Evolutionary conservation across 2,888 invertebrate genomes (phyloP).

Genomic region (Campopleginae sp.): DNA sequence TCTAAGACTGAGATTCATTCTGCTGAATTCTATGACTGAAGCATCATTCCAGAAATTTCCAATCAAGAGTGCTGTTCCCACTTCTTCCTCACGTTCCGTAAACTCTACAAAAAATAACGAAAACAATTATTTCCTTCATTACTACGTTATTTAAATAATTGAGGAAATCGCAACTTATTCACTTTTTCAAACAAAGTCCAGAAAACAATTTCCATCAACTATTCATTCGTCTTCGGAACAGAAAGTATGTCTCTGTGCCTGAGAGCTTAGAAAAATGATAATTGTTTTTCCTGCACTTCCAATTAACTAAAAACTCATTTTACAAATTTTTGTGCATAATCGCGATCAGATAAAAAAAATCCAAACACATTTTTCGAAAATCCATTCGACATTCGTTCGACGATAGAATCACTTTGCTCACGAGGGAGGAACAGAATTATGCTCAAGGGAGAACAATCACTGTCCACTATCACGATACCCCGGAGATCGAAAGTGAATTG

Average conservation of each 20-base stretch:
- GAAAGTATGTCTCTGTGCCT: background rate
- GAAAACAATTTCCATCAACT: background rate
- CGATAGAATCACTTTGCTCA: background rate
- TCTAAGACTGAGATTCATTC: slow-evolving; percentile 70
- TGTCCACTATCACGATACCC: background rate
- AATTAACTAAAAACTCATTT: background rate
- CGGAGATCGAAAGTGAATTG: background rate
- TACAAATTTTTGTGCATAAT: background rate
- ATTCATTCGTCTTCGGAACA: background rate
- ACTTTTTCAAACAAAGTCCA: background rate
- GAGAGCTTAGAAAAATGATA: background rate
- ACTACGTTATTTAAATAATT: background rate
- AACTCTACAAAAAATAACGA: background rate
- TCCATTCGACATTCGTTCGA: background rate
- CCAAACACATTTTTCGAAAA: background rate
- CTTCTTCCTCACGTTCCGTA: background rate
- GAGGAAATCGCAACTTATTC: background rate
- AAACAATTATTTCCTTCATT: background rate
- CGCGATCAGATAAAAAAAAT: background rate
- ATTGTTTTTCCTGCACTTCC: background rate
- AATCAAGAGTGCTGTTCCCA: background rate
- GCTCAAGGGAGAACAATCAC: background rate
- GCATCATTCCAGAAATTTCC: slow-evolving; percentile 61
- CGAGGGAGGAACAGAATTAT: background rate
- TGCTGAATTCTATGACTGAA: slow-evolving; percentile 71